Percentiles rank a stretch among this genome's conserved stretches.
phyloP scores from a whole-genome alignment of 64 coral and sea anemone genomes.

The Catalaphyllia jardinei region DNA sequence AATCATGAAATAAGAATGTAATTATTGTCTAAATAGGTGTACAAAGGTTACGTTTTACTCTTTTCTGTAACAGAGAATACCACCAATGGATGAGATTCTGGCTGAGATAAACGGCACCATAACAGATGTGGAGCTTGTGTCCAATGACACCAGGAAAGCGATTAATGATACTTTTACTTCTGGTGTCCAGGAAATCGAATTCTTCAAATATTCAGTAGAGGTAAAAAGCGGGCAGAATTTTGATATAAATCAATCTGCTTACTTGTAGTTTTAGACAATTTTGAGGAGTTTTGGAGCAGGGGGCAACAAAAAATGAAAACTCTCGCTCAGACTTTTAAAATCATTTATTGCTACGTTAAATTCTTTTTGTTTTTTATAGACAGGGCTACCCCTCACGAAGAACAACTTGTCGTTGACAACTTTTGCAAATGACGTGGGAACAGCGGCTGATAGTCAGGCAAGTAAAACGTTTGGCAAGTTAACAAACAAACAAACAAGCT shows the following conservation, averaged over 20 bases:
- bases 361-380: not conserved
- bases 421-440: conserved; percentile 23
- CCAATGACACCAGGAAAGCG: conserved; percentile 42
- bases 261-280: too few relatives aligned
- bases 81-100: conserved; percentile 72
- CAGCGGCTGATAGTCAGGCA: conserved; percentile 14
- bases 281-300: too few relatives aligned
- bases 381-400: conserved; percentile 20
- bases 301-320: too few relatives aligned
- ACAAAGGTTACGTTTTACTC: not conserved
- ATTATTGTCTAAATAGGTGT: not conserved
- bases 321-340: too few relatives aligned
- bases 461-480: not conserved
- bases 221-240: not conserved
- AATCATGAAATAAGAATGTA: too few relatives aligned
- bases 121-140: conserved; percentile 36
- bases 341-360: not conserved
- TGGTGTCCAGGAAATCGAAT: conserved; percentile 57
- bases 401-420: not conserved
- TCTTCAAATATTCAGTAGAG: conserved; percentile 61
- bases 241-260: too few relatives aligned
- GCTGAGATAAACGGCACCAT: conserved; percentile 50
- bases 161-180: conserved; percentile 52
- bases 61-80: conserved; percentile 59
- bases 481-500: not conserved